Base-by-base conservation (phyloP, 2,797 vertebrate species). In the Emys orbicularis region DNA sequence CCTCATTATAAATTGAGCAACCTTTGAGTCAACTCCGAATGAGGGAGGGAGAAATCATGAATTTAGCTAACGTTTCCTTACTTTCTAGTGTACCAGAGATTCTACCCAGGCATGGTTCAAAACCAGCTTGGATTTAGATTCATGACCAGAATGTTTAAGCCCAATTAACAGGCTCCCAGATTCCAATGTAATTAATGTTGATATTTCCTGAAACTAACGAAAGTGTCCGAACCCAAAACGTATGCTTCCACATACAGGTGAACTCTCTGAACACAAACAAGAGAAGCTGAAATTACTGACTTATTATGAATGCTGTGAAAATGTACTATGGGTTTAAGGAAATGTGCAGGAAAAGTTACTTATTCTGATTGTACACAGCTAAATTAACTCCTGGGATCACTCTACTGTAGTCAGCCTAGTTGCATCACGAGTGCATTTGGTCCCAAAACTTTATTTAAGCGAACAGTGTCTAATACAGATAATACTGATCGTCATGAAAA, bases 401-500 rank as follows among this genome's bases (percentile, higher is more conserved):
- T 84, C 57, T 57, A 79, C 49, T 81, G 54, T 57, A 96, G 92
- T 96, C 94, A 92, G 49, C 92, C 94, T 94, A 96, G 93, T 96
- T 96, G 86, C 84, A 87, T 19, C 80, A 44, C 19, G 74, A 89
- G 54, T 84, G 93, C 96, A 96, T 94, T 86, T 89, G 82, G 56
- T n/a, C 31, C 27, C 72, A 44, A 76, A 83, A 44, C 54, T 82
- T 93, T 92, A 90, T 87, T 57, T 91, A 95, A 95, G 82, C 13
- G 89, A 91, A 94, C 41, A 79, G 84, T 97, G 95, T 97, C 94
- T 91, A 95, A 92, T 92, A 91, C 91, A 96, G 82, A 87, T 95
- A 79, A 90, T 97, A 92, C 57, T 95, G 94, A 97, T 97, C 94
- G 95, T 97, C 93, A 95, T 84, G 57, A 80, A 94, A 97, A 97